Conservation (phyloP, 2,888 invertebrate genomes). For the Cantharis rustica region DNA sequence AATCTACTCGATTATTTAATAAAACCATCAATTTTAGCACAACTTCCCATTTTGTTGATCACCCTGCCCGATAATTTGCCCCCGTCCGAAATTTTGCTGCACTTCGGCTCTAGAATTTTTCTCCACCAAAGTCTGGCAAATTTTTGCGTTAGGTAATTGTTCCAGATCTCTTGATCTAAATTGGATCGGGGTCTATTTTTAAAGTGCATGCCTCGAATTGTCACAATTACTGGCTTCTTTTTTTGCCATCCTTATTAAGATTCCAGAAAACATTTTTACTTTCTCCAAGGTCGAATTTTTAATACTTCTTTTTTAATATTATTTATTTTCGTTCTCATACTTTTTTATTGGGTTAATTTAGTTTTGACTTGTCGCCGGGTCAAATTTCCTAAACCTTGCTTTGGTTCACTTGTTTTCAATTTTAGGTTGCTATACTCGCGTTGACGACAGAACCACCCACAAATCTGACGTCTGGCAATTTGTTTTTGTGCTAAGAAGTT, state of each 20-base stretch:
- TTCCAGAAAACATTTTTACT: neutral
- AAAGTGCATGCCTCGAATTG: constrained; percentile 3
- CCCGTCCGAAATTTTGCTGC: neutral
- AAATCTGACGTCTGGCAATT: neutral
- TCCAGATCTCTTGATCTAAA: constrained; percentile 43
- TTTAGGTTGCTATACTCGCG: neutral
- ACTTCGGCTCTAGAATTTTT: neutral
- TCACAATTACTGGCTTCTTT: neutral
- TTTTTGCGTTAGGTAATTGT: constrained; percentile 34
- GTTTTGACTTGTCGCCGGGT: neutral
- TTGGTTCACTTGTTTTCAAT: neutral
- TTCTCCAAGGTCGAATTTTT: neutral
- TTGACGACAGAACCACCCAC: neutral
- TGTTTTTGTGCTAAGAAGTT: neutral
- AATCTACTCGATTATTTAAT: constrained; percentile 37
- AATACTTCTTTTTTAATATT: neutral
- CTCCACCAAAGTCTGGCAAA: constrained; percentile 9
- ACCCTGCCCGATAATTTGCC: neutral
- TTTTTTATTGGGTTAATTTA: neutral
- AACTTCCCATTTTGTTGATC: neutral
- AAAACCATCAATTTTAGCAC: neutral
- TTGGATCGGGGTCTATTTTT: constrained; percentile 45
- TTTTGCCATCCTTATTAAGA: neutral
- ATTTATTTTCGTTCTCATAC: neutral
- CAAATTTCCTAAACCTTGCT: neutral